Base-by-base conservation (phyloP, 2,888 invertebrate species). In the Hanleya hanleyi region DNA sequence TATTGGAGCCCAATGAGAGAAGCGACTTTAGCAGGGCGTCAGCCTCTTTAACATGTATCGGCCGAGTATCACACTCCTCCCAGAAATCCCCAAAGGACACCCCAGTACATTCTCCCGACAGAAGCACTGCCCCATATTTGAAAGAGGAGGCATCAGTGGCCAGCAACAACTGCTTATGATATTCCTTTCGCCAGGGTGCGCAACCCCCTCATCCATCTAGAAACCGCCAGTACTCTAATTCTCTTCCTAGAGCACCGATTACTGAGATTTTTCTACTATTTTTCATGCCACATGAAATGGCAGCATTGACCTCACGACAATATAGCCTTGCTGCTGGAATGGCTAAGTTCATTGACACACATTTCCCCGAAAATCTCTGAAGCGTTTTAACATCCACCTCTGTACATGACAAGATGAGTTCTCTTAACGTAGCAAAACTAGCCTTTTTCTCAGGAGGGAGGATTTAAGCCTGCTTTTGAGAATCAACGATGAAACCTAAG, bases 401-500 rank as follows among this genome's bases (percentile, higher is more conserved):
- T 0, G 37, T 33, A 26, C 5, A 61, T 64, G 32, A 32, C 18
- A 72, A 49, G 3, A 72, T 49, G 38, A 15, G 6, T 47, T 72
- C 72, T 26, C 69, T 32, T 15, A 68, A 35, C 33, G 33, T 15
- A 18, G 32, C 32, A 47, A 67, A 71, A 22, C 29, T 62, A 18
- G 22, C 4, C 6, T 70, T 70, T 18, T 70, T 70, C 0, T 71
- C 50, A 1, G 1, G 1, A 0, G 71, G 71, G 0, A 71, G 22
- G 3, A 61, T 15, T 37, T 26, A 72, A 3, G 64, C 49, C 36
- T 69, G 62, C 33, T 64, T 37, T 0, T 29, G 6, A 5, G 68
- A 69, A 29, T 69, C 72, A 33, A 68, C 49, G 18, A 7, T 47
- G 33, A 64, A 70, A n/a, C 50, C 74, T 12, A 74, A 37, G 67